Evolutionary conservation across 2,888 invertebrate species (phyloP).

Genomic region (Nymphalis c-album): DNA sequence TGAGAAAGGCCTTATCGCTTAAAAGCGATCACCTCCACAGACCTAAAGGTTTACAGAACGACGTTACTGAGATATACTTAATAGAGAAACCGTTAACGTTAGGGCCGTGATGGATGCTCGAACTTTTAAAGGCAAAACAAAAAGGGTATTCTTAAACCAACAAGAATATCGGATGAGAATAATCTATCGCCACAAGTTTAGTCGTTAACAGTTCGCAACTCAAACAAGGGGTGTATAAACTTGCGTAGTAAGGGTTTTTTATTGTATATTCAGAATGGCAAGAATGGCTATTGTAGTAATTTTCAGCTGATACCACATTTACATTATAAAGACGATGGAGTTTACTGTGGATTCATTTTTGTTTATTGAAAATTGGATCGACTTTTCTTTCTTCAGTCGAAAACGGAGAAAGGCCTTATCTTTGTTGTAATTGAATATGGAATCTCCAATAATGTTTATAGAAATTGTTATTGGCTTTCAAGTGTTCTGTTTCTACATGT

Average conservation of each 20-base stretch:
- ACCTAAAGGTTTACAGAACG: too few species aligned
- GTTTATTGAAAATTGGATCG: too few species aligned
- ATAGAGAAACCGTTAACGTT: neutral
- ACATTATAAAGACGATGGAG: neutral
- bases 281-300: neutral
- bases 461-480: too few species aligned
- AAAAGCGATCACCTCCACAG: too few species aligned
- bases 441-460: too few species aligned
- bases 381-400: too few species aligned
- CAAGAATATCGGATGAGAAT: constrained; percentile 43
- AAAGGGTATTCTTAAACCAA: constrained; percentile 40
- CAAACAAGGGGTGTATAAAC: constrained; percentile 48
- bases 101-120: constrained; percentile 33
- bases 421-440: too few species aligned
- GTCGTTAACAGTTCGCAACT: constrained; percentile 52
- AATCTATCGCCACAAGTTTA: constrained; percentile 45
- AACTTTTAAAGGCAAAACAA: constrained; percentile 37
- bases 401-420: too few species aligned
- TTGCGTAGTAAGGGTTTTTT: constrained; percentile 46
- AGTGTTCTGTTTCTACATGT: too few species aligned
- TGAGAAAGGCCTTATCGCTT: too few species aligned
- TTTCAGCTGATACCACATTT: neutral
- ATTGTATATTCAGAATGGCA: constrained; percentile 26
- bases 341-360: too few species aligned
- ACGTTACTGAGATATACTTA: neutral